Evolutionary conservation across 1,140 invertebrate genomes (phyloP).

Genomic region (Drosophila littoralis): DNA sequence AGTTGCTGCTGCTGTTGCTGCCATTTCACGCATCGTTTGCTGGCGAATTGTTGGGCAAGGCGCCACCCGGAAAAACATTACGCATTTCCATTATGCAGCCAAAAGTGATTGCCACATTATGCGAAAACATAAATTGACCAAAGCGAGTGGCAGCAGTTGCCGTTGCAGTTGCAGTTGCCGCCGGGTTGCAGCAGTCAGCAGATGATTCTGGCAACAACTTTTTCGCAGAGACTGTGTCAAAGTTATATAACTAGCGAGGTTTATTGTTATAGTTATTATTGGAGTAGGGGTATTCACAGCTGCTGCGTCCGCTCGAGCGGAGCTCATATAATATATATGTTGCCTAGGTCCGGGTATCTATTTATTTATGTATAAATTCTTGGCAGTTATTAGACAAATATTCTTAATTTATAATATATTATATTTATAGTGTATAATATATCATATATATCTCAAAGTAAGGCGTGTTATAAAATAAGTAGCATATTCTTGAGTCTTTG

Average conservation of each 20-base stretch:
- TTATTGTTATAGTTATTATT: too few relatives aligned
- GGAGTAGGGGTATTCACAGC: too few relatives aligned
- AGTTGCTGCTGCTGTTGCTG: constrained; percentile 38
- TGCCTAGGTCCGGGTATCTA: too few relatives aligned
- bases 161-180: constrained; percentile 18
- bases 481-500: too few relatives aligned
- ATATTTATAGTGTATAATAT: too few relatives aligned
- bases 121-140: constrained; percentile 36
- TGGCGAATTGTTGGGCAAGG: constrained; percentile 26
- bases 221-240: not conserved
- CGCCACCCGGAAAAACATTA: constrained; percentile 58
- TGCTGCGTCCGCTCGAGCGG: too few relatives aligned
- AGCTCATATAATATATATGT: too few relatives aligned
- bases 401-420: too few relatives aligned
- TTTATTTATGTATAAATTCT: too few relatives aligned
- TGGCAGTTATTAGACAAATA: too few relatives aligned
- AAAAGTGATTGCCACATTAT: constrained; percentile 42
- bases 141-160: constrained; percentile 14
- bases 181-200: not conserved
- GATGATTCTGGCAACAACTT: not conserved
- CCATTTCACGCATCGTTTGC: constrained; percentile 33
- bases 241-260: not conserved
- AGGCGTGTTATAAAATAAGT: too few relatives aligned
- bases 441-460: too few relatives aligned
- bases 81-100: constrained; percentile 38